Percentiles rank a stretch among this genome's conserved stretches.
Evolutionary conservation across 2,888 invertebrate genomes (phyloP).

Genomic region (Petrolisthes manimaculis): DNA sequence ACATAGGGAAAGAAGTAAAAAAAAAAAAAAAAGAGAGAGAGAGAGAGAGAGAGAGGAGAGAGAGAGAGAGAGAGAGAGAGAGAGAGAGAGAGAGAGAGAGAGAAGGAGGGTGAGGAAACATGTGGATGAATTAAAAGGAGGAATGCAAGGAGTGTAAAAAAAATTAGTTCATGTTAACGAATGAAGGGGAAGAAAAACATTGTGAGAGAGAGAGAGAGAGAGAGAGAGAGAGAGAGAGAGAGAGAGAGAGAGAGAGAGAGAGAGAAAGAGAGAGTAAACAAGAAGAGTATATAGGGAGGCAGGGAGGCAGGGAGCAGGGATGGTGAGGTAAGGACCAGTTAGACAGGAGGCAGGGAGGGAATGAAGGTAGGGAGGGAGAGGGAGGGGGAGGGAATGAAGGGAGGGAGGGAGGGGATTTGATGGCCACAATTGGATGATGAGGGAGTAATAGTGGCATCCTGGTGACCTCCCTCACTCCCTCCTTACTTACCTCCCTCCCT

Average conservation of each 20-base stretch:
- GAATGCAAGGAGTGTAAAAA: not conserved
- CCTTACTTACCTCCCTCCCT: not conserved
- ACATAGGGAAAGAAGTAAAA: no score
- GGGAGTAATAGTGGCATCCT: not conserved
- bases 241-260: not conserved
- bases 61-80: not conserved
- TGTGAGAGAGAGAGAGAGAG: not conserved
- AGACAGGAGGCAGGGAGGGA: not conserved
- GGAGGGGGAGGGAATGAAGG: not conserved
- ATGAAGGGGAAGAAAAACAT: not conserved
- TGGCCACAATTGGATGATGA: not conserved
- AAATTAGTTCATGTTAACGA: not conserved
- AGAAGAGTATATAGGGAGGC: not conserved
- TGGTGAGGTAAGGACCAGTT: not conserved
- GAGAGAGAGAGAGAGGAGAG: no score
- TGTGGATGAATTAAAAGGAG: no score
- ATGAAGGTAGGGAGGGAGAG: not conserved
- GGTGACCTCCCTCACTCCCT: not conserved
- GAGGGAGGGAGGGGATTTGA: not conserved
- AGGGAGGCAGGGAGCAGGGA: not conserved
- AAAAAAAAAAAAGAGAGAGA: no score
- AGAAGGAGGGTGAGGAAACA: not conserved
- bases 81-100: not conserved
- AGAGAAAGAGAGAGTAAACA: not conserved
- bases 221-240: constrained; percentile 29